Conservation (phyloP, 1,140 invertebrate genomes). For the Lasioglossum baleicum region DNA sequence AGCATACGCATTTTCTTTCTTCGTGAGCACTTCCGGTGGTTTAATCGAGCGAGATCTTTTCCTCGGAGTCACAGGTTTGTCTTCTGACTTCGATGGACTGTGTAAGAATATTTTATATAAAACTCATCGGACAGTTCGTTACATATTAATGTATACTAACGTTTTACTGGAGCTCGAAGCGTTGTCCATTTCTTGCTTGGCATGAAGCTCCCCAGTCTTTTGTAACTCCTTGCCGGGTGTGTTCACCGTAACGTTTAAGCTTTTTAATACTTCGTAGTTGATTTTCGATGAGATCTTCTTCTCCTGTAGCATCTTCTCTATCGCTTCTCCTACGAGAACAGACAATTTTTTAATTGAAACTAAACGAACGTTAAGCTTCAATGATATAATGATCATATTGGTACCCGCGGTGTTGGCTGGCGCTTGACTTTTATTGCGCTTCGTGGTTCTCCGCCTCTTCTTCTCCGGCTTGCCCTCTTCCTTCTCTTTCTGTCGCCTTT, state of each 20-base stretch:
- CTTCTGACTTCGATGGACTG: slow-evolving; percentile 12
- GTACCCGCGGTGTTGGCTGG: slow-evolving; percentile 88
- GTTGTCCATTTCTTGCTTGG: slow-evolving; percentile 20
- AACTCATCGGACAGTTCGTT: too few relatives aligned
- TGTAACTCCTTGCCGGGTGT: slow-evolving; percentile 59
- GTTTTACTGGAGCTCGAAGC: slow-evolving; percentile 33
- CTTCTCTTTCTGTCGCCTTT: slow-evolving; percentile 85
- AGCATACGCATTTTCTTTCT: slow-evolving; percentile 37
- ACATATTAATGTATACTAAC: slow-evolving; percentile 41
- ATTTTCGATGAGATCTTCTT: slow-evolving; percentile 98
- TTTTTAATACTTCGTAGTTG: slow-evolving; percentile 97
- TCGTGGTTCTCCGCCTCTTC: slow-evolving; percentile 85
- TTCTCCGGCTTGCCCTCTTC: slow-evolving; percentile 90
- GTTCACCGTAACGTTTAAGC: slow-evolving; percentile 83
- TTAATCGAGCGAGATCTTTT: slow-evolving; percentile 47
- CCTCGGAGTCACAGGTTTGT: slow-evolving; percentile 5
- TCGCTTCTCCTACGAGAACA: slow-evolving; percentile 86
- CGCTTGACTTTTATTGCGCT: slow-evolving; percentile 81
- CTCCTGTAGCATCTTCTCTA: slow-evolving; percentile 96
- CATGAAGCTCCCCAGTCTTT: slow-evolving; percentile 47
- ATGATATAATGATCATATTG: slow-evolving; percentile 18
- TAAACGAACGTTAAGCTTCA: background rate
- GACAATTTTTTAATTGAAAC: slow-evolving; percentile 28
- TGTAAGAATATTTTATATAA: background rate
- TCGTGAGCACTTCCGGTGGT: background rate